Conservation (phyloP, 2,888 invertebrate genomes). For the Leptinotarsa peninsularis region DNA sequence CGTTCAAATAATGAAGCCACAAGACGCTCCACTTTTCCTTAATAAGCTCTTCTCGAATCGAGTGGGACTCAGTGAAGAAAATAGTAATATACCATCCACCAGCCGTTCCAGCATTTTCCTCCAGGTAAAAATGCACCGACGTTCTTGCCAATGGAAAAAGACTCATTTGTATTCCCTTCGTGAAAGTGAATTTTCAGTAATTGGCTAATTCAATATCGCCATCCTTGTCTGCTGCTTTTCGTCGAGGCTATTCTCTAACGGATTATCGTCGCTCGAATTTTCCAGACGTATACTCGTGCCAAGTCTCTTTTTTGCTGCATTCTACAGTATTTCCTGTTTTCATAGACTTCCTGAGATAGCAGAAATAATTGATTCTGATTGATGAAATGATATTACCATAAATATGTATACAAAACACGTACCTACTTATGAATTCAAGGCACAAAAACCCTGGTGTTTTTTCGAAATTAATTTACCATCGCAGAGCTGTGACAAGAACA, state of each 20-base stretch:
- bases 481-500: no score
- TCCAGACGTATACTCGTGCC: neutral
- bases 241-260: neutral
- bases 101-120: neutral
- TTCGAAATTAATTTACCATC: no score
- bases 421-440: no score
- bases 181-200: slow-evolving; percentile 11
- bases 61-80: neutral
- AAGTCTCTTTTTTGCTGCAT: neutral
- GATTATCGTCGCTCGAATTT: slow-evolving; percentile 7
- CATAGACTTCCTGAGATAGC: neutral
- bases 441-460: no score
- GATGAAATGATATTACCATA: no score
- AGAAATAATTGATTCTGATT: no score
- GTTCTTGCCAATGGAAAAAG: neutral
- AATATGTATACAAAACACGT: no score
- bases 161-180: slow-evolving; percentile 11
- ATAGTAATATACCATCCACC: slow-evolving; percentile 3
- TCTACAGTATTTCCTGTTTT: neutral
- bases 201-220: slow-evolving; percentile 16
- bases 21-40: neutral
- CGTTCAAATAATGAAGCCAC: neutral
- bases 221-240: slow-evolving; percentile 1
- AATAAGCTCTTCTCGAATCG: slow-evolving; percentile 2
- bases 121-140: slow-evolving; percentile 7